Base-by-base conservation (phyloP, 2,888 invertebrate genomes). In the Peribatodes rhomboidaria region DNA sequence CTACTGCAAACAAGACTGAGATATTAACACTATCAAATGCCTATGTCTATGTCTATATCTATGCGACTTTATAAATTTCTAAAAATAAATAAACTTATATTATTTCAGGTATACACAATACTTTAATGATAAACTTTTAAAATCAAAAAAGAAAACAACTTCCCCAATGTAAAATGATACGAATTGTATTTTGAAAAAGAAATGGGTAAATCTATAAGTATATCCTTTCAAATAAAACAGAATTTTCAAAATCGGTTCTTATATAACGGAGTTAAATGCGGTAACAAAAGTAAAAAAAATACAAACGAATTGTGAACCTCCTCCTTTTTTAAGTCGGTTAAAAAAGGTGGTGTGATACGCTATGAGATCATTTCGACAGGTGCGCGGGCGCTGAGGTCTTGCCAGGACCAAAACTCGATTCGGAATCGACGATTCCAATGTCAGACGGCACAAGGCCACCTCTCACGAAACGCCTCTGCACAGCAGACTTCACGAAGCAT, bases 401-500 rank as follows among this genome's bases (percentile, higher is more conserved):
- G 67, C 70, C 73, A 70, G 73, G 74, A 83, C 79, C 74, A 81
- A 85, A 85, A 81, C 78, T 74, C 71, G 74, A 85, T 86, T 85
- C 78, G 84, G 89, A 89, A 88, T 88, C 85, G 77, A 74, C 76
- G 77, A 70, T 75, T 77, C 83, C 92, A 90, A 91, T 92, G 91
- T 89, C 88, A 90, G 82, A 81, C 80, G 67, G 66, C 67, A 74
- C 89, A 90, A 90, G 90, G 91, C 87, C 86, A 79, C 89, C 88
- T 83, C 86, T 90, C 87, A 86, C 87, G 80, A 81, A 80, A 80
- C 85, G 81, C 86, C 84, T 84, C 82, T 77, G 81, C 81, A 77
- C 78, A 79, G 54, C 69, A 67, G 68, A 67, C 78, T 72, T 60
- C 55, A 54, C 71, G 69, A 79, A 78, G 75, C 73, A 69, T 72